Percentiles rank a stretch among this genome's conserved stretches.
Evolutionary conservation across 2,888 invertebrate genomes (phyloP).

Genomic region (Diaperis boleti): DNA sequence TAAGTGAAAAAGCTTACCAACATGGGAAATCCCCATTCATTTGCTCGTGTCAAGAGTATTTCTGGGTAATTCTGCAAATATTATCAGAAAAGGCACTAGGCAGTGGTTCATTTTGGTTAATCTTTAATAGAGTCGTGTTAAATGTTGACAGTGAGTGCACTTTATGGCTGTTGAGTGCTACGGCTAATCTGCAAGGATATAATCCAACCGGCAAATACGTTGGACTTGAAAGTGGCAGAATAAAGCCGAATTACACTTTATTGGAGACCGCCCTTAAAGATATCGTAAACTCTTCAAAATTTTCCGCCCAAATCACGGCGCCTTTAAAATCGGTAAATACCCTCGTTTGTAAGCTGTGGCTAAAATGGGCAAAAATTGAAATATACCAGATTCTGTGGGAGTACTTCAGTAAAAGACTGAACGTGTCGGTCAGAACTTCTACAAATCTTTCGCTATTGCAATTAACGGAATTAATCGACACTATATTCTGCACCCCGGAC

Average conservation of each 20-base stretch:
- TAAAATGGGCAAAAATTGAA: constrained; percentile 57
- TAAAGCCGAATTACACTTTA: constrained; percentile 55
- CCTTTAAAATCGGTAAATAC: constrained; percentile 54
- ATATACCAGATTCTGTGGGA: constrained; percentile 63
- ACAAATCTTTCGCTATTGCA: constrained; percentile 40
- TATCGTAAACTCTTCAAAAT: constrained; percentile 45
- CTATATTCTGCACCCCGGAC: constrained; percentile 48
- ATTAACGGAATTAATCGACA: constrained; percentile 50
- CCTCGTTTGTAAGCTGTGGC: constrained; percentile 59
- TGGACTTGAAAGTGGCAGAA: constrained; percentile 30
- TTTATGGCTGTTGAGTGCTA: constrained; percentile 55
- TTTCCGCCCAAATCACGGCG: constrained; percentile 48
- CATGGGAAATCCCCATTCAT: constrained; percentile 47
- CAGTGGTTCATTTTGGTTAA: constrained; percentile 56
- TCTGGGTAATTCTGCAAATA: constrained; percentile 58
- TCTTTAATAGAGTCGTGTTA: constrained; percentile 55
- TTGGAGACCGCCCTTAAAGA: constrained; percentile 55
- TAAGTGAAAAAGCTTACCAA: constrained; percentile 51
- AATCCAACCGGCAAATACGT: not conserved
- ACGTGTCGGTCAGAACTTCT: constrained; percentile 50
- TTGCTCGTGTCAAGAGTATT: constrained; percentile 57
- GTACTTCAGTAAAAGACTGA: constrained; percentile 60
- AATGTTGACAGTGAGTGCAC: constrained; percentile 52
- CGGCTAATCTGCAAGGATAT: constrained; percentile 50
- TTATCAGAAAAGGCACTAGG: constrained; percentile 48